Evolutionary conservation across 2,888 invertebrate genomes (phyloP).

Genomic region (Melanophora roralis): DNA sequence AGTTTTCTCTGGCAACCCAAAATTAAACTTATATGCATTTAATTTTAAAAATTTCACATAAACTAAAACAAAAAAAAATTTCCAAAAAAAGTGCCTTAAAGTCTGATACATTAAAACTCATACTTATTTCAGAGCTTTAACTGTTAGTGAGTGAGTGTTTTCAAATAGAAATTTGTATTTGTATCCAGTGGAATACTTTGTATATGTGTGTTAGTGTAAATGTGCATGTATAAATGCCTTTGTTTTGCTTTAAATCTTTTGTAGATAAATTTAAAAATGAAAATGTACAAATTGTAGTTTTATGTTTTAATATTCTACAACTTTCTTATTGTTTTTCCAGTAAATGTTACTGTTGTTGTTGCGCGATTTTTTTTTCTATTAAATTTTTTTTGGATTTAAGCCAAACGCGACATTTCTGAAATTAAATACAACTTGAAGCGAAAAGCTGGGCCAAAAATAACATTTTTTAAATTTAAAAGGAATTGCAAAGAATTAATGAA

Average conservation of each 20-base stretch:
- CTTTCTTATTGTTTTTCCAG: not conserved
- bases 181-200: not conserved
- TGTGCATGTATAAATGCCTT: not conserved
- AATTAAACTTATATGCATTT: not conserved
- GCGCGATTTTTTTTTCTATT: not conserved
- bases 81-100: conserved; percentile 48
- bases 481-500: conserved; percentile 10
- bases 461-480: conserved; percentile 33
- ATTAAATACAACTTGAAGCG: conserved; percentile 57
- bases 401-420: conserved; percentile 59
- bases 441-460: conserved; percentile 32
- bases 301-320: conserved; percentile 52
- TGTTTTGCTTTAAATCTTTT: conserved; percentile 21
- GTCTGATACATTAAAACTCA: conserved; percentile 57
- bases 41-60: not conserved
- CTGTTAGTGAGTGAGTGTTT: not conserved
- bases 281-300: conserved; percentile 54
- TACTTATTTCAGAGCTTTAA: not conserved
- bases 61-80: not conserved
- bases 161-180: conserved; percentile 24
- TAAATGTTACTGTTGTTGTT: not conserved
- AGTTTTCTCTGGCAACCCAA: conserved; percentile 10
- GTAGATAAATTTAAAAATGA: conserved; percentile 47
- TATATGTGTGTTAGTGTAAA: not conserved
- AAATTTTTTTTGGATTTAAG: conserved; percentile 49